Percentiles rank a stretch among this genome's conserved stretches.
Evolutionary conservation across 2,888 invertebrate species (phyloP).

Genomic region (Stenotaenia linearis): DNA sequence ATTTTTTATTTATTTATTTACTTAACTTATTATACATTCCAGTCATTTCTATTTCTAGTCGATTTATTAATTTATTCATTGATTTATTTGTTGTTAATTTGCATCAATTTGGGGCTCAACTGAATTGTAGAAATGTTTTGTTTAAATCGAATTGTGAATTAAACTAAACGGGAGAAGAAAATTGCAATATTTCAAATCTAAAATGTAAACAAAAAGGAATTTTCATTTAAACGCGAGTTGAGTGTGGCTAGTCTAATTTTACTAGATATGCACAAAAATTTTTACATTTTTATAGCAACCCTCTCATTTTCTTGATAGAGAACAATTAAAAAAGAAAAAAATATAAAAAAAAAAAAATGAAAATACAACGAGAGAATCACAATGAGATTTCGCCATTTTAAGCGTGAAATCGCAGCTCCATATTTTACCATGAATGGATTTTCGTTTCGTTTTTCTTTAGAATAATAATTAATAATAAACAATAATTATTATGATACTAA

Average conservation of each 20-base stretch:
- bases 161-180: background rate
- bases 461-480: background rate
- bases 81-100: background rate
- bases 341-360: background rate
- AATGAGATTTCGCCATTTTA: background rate
- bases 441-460: background rate
- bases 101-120: background rate
- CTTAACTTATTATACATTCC: too few species aligned
- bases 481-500: background rate
- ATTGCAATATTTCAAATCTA: background rate
- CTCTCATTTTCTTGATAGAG: slow-evolving; percentile 32
- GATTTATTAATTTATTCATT: background rate
- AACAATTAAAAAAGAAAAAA: background rate
- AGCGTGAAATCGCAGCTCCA: background rate
- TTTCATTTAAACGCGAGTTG: background rate
- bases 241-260: slow-evolving; percentile 29
- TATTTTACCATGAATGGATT: slow-evolving; percentile 17
- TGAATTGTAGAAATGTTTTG: background rate
- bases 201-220: background rate
- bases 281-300: slow-evolving; percentile 38
- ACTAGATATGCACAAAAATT: slow-evolving; percentile 38
- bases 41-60: too few species aligned
- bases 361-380: slow-evolving; percentile 12
- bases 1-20: too few species aligned
- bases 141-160: background rate